A percentile compares a stretch with the other conserved stretches of the same genome.
These are phyloP conservation scores for Dendropsophus ebraccatus DNA, from an alignment of 2,113 vertebrate genomes.

Conservation along the genomic window DNA sequence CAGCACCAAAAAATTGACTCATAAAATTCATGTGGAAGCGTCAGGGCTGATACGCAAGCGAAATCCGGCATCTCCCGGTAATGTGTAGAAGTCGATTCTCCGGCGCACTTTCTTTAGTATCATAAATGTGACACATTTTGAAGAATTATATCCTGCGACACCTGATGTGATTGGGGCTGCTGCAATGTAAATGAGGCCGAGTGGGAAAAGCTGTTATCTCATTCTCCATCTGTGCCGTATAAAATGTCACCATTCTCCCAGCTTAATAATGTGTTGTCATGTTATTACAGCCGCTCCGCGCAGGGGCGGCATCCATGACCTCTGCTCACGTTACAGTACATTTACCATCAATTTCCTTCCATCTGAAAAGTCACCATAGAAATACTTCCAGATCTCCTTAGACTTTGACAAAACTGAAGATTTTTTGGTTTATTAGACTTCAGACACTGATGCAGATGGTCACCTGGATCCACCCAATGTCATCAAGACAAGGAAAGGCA, in stretches of 20 bases:
- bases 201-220: conserved; percentile 1
- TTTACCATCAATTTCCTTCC: neutral
- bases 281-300: fast-evolving
- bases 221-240: neutral
- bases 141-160: conserved; percentile 40
- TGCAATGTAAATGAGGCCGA: conserved; percentile 46
- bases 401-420: neutral
- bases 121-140: conserved; percentile 27
- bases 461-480: neutral
- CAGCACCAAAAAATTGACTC: neutral
- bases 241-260: neutral
- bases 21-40: neutral
- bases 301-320: neutral
- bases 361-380: neutral
- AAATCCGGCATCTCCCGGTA: neutral
- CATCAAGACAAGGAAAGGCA: neutral
- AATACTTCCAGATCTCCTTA: neutral
- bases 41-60: neutral
- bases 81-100: neutral
- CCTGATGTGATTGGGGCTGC: conserved; percentile 44
- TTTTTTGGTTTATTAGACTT: neutral
- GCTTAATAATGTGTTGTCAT: neutral
- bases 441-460: neutral
- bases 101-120: neutral
- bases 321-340: neutral